Base-by-base conservation (phyloP, 2,888 invertebrate species). In the Epirrhoe alternata region DNA sequence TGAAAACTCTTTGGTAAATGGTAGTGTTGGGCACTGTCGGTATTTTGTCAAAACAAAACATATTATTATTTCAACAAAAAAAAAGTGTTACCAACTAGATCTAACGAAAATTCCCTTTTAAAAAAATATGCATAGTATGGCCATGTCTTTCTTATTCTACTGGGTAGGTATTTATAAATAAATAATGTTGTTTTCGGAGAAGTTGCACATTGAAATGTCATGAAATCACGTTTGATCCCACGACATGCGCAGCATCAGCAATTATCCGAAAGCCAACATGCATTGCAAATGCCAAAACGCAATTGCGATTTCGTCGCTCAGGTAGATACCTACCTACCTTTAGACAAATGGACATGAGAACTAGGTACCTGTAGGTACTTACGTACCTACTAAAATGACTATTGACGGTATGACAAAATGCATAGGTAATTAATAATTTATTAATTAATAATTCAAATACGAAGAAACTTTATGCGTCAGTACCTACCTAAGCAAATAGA, bases 1-100 rank as follows among this genome's bases (percentile, higher is more conserved):
- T 31, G 14, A 10, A 49, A 50, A 58, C 49, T 50, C 30, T 58
- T 49, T 57, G 57, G 57, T 58, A 49, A 30, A 5, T 50, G n/a
- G 6, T 58, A 17, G 33, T 6, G 31, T 30, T 14, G 4, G 8
- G 2, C 6, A 35, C 35, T 3, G 35, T 10, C 35, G 24, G 24
- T 24, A 24, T 24, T 24, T 24, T 24, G 24, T 24, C 1, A 24
- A 24, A 24, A 24, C 24, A 24, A 24, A 24, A 24, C 3, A 24
- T 2, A 2, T 24, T 24, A 24, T 24, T 24, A 38, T 38, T 38
- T 38, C 8, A 8, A 38, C 4, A 1, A 10, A 8, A 1, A 10
- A 8, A 8, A 10, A 31, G 49, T 33, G 58, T 35, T 58, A 35
- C 58, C 58, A 57, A 57, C 45, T 42, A 16, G 16, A 14, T 47